Evolutionary conservation across 2,888 invertebrate species (phyloP), one percentile per base, ranked within the genome.

Genomic region (Apotomis turbidana): DNA sequence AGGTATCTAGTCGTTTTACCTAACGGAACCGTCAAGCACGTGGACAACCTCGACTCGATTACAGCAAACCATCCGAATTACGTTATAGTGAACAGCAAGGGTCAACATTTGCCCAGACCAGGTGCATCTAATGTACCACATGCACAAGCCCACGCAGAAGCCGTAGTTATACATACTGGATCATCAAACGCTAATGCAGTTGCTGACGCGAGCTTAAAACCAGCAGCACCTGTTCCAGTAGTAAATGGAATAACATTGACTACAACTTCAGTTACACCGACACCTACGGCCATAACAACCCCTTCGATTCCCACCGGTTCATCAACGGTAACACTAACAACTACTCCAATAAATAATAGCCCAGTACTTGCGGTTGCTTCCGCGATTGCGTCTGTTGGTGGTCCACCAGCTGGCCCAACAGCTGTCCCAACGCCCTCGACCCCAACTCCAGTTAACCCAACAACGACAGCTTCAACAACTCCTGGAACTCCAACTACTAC

Each of bases 1-100:
- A 71, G 54, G 51, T 68, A 71, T 49, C 41, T 71, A 5, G 67
- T 71, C 0, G 13, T 71, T 15, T 67, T 71, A n/a, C 71, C 71
- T 4, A 62, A 71, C 36, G 71, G 71, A 61, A 51, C 12, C n/a
- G 38, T 71, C n/a, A 38, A 68, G 44, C 67, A 68, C 5, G 71
- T 71, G 5, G 71, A 71, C 57, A 61, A 62, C 41, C n/a, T 71
- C 15, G 61, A 27, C 27, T 41, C 51, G 1, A 55, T 71, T 10
- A 59, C 2, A 3, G 49, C 67, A 9, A 55, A 54, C 10, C 61
- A 68, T 68, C 71, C 71, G 41, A 67, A 67, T n/a, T 71, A 51
- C 51, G 71, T 67, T 8, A 3, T 71, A 41, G 61, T 71, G 1
- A 71, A 71, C 61, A 41, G 55, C 13, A 67, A 38, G 36, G 71